Evolutionary conservation across 2,113 vertebrate genomes (phyloP).

Genomic region (Notarius quadriscutis): DNA sequence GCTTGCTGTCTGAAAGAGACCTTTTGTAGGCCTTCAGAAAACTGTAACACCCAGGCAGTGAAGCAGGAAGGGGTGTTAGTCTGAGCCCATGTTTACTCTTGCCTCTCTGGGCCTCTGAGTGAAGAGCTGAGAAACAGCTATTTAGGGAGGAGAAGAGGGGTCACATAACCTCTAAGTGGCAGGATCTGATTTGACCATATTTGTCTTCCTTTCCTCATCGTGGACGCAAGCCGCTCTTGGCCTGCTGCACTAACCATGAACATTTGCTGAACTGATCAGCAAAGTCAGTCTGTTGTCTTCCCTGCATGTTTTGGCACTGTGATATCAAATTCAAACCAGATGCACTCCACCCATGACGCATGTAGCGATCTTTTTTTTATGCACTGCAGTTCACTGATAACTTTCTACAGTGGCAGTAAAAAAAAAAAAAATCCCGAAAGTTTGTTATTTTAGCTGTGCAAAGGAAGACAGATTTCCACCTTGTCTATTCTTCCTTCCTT

Average conservation of each 20-base stretch:
- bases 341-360: constrained; percentile 27
- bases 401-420: not conserved
- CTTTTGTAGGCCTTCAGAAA: constrained; percentile 47
- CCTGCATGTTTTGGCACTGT: not conserved
- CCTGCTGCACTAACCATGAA: constrained; percentile 42
- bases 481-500: constrained; percentile 54
- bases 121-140: constrained; percentile 48
- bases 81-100: constrained; percentile 53
- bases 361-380: not conserved
- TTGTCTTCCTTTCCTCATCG: constrained; percentile 52
- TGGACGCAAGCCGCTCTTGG: constrained; percentile 37
- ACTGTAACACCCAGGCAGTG: constrained; percentile 23
- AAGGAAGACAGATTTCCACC: constrained; percentile 55
- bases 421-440: not conserved
- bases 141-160: constrained; percentile 53
- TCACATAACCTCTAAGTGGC: constrained; percentile 51
- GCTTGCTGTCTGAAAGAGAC: constrained; percentile 39
- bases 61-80: constrained; percentile 47
- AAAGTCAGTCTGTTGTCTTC: not conserved
- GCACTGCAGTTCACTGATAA: constrained; percentile 7
- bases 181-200: constrained; percentile 65
- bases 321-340: constrained; percentile 40
- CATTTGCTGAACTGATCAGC: constrained; percentile 25
- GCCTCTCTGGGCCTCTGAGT: constrained; percentile 41
- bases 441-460: constrained; percentile 50